These are phyloP conservation scores for Phycodurus eques DNA, from an alignment of 2,113 vertebrate genomes.

Conservation along the genomic window DNA sequence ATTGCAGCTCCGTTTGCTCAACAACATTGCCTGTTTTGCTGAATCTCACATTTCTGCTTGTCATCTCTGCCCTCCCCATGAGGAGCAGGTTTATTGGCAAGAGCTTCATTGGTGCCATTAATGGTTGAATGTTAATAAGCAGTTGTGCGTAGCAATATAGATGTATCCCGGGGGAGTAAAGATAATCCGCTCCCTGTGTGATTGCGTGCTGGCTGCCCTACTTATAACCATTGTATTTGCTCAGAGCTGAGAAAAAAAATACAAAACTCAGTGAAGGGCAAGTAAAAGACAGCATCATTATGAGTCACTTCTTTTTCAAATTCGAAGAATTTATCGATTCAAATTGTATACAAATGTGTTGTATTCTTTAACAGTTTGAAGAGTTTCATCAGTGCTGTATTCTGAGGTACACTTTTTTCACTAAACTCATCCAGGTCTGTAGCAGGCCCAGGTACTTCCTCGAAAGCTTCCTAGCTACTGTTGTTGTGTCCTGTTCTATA, in stretches of 20 bases:
- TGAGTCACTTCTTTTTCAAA: constrained; percentile 3
- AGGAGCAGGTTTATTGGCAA: constrained; percentile 20
- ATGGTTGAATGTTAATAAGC: constrained; percentile 36
- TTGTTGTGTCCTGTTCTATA: background rate
- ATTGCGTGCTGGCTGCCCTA: constrained; percentile 5
- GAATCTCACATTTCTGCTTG: constrained; percentile 13
- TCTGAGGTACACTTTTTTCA: background rate
- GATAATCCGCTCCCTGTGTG: constrained; percentile 19
- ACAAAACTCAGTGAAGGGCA: constrained; percentile 2
- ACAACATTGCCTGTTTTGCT: constrained; percentile 10
- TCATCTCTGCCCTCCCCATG: background rate
- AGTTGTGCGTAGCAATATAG: constrained; percentile 18
- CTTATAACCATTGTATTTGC: constrained; percentile 7
- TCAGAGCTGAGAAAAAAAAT: constrained; percentile 12
- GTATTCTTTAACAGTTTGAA: background rate
- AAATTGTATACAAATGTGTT: background rate
- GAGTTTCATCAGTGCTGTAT: background rate
- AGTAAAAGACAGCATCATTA: constrained; percentile 12
- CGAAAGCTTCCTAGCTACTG: background rate
- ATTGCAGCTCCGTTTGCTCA: constrained; percentile 22
- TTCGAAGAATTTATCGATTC: background rate
- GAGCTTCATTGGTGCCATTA: constrained; percentile 30
- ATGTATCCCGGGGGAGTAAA: constrained; percentile 16
- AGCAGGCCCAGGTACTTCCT: background rate
- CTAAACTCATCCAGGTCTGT: background rate